phyloP scores from a whole-genome alignment of 2,113 vertebrate species.

The Ptyas mucosa region DNA sequence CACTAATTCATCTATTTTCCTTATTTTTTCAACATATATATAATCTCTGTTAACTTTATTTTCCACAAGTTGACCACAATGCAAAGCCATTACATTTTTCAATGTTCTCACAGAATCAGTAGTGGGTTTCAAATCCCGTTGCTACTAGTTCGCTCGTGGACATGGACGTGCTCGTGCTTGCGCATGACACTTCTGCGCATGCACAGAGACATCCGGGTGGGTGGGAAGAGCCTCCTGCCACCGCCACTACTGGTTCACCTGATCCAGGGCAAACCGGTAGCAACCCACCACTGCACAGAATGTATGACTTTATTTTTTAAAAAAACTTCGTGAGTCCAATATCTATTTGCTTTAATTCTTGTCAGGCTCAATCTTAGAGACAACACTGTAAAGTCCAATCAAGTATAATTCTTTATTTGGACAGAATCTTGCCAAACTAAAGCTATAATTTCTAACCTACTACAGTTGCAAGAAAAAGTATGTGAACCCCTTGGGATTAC shows the following conservation, averaged over 20 bases:
- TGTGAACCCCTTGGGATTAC: no score
- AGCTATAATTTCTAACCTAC: no score
- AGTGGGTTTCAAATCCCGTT: no score
- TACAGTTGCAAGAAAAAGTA: no score
- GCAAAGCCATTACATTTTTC: not conserved
- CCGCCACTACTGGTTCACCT: no score
- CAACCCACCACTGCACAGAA: not conserved
- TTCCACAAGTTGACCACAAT: not conserved
- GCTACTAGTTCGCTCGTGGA: no score
- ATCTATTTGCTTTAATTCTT: not conserved
- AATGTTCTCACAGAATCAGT: not conserved
- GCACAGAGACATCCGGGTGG: no score
- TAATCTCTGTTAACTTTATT: not conserved
- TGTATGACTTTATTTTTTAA: not conserved
- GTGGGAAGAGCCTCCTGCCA: no score
- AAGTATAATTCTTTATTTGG: not conserved
- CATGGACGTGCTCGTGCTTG: no score
- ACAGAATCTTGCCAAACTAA: not conserved
- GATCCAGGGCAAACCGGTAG: no score
- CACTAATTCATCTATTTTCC: not conserved
- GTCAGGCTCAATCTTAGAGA: not conserved
- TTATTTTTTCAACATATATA: not conserved
- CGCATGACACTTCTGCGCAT: no score
- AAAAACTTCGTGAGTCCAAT: not conserved
- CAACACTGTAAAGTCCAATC: not conserved